These are phyloP conservation scores for Lordiphosa mommai DNA, from an alignment of 1,140 invertebrate species.

Conservation along the genomic window DNA sequence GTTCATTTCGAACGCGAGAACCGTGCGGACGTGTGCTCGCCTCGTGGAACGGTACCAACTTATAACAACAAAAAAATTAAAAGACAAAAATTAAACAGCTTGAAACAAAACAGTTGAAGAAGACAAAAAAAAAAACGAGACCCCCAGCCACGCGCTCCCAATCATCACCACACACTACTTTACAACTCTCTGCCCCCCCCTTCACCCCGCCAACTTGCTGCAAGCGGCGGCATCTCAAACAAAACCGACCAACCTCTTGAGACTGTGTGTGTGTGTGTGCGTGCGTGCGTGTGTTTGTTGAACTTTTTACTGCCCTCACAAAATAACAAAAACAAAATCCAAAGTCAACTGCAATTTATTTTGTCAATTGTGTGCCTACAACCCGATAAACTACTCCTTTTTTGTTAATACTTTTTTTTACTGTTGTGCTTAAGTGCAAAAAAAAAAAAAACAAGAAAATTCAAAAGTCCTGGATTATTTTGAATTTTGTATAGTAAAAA, in stretches of 20 bases:
- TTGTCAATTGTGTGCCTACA: constrained; percentile 50
- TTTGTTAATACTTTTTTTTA: constrained; percentile 39
- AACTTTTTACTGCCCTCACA: too few relatives aligned
- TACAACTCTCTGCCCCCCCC: too few relatives aligned
- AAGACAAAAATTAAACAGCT: constrained; percentile 8
- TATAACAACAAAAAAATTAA: constrained; percentile 2
- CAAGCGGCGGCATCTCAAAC: constrained; percentile 4
- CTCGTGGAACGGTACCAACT: constrained; percentile 19
- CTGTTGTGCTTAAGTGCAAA: constrained; percentile 24
- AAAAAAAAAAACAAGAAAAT: constrained; percentile 23
- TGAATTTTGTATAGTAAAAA: constrained; percentile 50
- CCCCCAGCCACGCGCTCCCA: too few relatives aligned
- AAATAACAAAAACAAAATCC: too few relatives aligned
- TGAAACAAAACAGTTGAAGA: constrained; percentile 3
- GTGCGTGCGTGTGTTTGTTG: too few relatives aligned
- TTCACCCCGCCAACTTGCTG: not conserved
- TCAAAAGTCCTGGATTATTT: constrained; percentile 79
- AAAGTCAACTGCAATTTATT: constrained; percentile 39
- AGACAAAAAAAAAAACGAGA: constrained; percentile 6
- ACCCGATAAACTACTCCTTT: not conserved
- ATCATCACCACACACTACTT: too few relatives aligned
- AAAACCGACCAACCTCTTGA: too few relatives aligned
- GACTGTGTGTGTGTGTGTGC: too few relatives aligned
- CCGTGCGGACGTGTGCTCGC: constrained; percentile 60
- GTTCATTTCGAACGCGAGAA: constrained; percentile 68